A percentile compares a stretch with the other conserved stretches of the same genome.
These are phyloP conservation scores for Esperia sulphurella DNA, from an alignment of 2,888 invertebrate species.

Conservation along the genomic window DNA sequence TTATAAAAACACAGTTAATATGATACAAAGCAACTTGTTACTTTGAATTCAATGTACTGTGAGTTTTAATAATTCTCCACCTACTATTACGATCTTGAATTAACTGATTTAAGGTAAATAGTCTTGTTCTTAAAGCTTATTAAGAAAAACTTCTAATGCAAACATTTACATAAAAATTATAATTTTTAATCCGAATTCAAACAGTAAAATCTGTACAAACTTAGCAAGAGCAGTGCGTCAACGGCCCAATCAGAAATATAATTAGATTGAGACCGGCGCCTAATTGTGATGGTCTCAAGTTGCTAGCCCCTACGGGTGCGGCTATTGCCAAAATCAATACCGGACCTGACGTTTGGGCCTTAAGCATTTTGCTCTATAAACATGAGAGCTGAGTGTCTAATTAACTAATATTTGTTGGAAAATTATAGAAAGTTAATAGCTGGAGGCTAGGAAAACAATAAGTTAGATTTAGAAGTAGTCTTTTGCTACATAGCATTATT, in stretches of 20 bases:
- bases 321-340: conserved; percentile 59
- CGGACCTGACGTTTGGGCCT: conserved; percentile 41
- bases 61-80: too few relatives aligned
- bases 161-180: too few relatives aligned
- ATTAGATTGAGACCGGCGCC: conserved; percentile 69
- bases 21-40: too few relatives aligned
- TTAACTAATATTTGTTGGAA: conserved; percentile 17
- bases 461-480: not conserved
- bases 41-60: too few relatives aligned
- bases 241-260: conserved; percentile 73
- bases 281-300: conserved; percentile 75
- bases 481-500: too few relatives aligned
- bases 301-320: conserved; percentile 51
- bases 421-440: not conserved
- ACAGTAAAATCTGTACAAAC: not conserved
- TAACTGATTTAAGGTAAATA: too few relatives aligned
- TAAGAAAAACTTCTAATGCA: too few relatives aligned
- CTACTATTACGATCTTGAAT: too few relatives aligned
- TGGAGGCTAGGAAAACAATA: not conserved
- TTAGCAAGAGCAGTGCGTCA: conserved; percentile 21
- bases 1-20: too few relatives aligned
- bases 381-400: conserved; percentile 31
- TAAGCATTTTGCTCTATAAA: conserved; percentile 34
- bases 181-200: too few relatives aligned
- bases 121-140: too few relatives aligned